Evolutionary conservation across 2,888 invertebrate genomes (phyloP), one percentile per base, ranked within the genome.

Genomic region (Hemicrepidius hirtus): DNA sequence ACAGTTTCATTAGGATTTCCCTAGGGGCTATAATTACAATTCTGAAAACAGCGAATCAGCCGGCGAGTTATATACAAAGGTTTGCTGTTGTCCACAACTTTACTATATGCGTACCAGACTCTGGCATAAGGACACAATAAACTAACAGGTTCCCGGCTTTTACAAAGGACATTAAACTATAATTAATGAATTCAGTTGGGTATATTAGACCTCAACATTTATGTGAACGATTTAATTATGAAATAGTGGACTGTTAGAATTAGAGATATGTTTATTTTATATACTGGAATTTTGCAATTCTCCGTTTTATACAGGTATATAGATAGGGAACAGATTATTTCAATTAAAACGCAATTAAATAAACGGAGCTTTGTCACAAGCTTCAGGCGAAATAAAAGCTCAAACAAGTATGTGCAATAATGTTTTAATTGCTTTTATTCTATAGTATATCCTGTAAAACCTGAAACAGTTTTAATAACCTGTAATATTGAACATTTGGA

Each of bases 1-100:
- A 60, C 41, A 60, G 60, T 60, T 60, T 60, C 60, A 60, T 60
- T 60, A 60, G 60, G 24, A 60, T 60, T 60, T 60, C 60, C 41
- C 60, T 40, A n/a, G 35, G 18, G 41, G 60, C 60, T 20, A 37
- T 41, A 41, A 60, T 60, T 60, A 60, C 60, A 41, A 24, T 60
- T 41, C 60, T 41, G 40, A 60, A 60, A 60, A 60, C 41, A 60
- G 60, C 28, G 35, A 57, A 18, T 35, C 21, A 37, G 35, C 55
- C 32, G 53, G 55, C 50, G 55, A 57, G 55, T n/a, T n/a, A n/a
- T 57, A 57, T 6, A 57, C 24, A 57, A 57, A 57, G 55, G 55
- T 57, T 37, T 16, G 55, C 18, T 50, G 50, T 18, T 57, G 55
- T 57, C 35, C 55, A 18, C 1, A 35, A 13, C 18, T 37, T 12